Conservation (phyloP, 2,797 vertebrate genomes). For the Martes flavigula region DNA sequence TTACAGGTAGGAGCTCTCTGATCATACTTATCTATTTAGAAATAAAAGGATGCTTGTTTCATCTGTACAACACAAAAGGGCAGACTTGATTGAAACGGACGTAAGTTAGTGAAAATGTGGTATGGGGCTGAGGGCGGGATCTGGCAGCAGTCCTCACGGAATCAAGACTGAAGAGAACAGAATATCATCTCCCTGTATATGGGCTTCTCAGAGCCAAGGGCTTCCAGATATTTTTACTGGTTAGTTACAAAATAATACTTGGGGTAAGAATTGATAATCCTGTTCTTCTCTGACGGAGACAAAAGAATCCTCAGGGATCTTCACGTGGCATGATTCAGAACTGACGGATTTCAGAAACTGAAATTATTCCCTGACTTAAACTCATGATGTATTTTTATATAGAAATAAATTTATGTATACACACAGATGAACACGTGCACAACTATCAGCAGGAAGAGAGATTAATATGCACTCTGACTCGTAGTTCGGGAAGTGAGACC, state of each 20-base stretch:
- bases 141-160: conserved; percentile 23
- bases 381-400: not conserved
- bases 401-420: not conserved
- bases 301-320: not conserved
- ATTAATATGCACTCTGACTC: not conserved
- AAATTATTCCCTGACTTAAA: conserved; percentile 35
- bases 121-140: not conserved
- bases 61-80: conserved; percentile 50
- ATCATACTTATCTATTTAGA: conserved; percentile 42
- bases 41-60: conserved; percentile 30
- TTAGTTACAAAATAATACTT: not conserved
- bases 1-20: conserved; percentile 66
- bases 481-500: not conserved
- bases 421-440: not conserved
- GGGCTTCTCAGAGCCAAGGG: not conserved
- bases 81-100: not conserved
- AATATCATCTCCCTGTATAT: not conserved
- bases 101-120: not conserved
- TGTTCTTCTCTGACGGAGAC: conserved; percentile 23
- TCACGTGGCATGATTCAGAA: conserved; percentile 47
- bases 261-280: not conserved
- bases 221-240: not conserved
- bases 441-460: conserved; percentile 20
- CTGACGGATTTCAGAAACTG: conserved; percentile 24
- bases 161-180: conserved; percentile 4